Conservation (phyloP, 2,113 vertebrate species). For the Hylia prasina region DNA sequence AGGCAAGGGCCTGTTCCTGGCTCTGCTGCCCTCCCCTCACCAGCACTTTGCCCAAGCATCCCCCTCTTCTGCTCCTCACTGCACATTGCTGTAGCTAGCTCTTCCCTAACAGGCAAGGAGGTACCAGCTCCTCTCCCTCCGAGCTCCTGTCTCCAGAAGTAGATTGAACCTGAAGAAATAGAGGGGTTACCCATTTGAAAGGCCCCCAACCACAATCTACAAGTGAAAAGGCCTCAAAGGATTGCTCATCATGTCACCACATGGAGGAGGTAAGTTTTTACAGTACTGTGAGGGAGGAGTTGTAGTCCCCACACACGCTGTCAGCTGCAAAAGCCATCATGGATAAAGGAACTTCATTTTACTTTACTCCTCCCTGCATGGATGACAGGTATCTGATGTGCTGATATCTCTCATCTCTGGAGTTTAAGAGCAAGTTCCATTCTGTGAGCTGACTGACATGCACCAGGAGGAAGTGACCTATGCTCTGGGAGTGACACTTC, state of each 20-base stretch:
- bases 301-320: fast-evolving
- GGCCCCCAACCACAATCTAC: background rate
- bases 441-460: background rate
- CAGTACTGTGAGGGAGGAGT: background rate
- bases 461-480: background rate
- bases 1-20: fast-evolving
- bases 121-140: background rate
- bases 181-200: background rate
- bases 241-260: fast-evolving
- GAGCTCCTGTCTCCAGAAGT: background rate
- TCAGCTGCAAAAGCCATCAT: background rate
- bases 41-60: background rate
- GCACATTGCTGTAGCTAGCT: background rate
- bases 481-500: background rate
- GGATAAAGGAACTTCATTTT: background rate
- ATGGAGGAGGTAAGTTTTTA: background rate
- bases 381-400: background rate
- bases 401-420: background rate
- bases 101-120: background rate
- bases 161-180: background rate
- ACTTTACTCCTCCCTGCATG: background rate
- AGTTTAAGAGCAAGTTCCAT: background rate
- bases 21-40: background rate
- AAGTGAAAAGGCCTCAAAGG: background rate
- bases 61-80: background rate